These are phyloP conservation scores for Dynastes grantii DNA, from an alignment of 2,888 invertebrate genomes.

Conservation along the genomic window DNA sequence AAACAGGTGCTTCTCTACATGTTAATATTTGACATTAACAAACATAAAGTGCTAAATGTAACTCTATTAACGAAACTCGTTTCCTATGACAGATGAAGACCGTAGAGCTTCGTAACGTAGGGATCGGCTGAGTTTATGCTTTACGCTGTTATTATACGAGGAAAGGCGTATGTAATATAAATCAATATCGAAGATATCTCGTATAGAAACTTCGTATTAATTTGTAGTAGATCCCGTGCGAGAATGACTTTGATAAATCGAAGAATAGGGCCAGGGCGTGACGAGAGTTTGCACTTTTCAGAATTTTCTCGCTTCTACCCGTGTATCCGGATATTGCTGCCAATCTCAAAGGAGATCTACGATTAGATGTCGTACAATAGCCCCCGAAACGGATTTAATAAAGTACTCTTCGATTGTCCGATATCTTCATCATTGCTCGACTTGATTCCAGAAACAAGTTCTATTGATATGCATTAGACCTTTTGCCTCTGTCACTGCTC, in stretches of 20 bases:
- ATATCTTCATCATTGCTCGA: slow-evolving; percentile 66
- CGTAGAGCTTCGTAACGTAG: slow-evolving; percentile 3
- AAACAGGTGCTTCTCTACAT: slow-evolving; percentile 50
- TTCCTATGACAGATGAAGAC: slow-evolving; percentile 33
- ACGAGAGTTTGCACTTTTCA: slow-evolving; percentile 21
- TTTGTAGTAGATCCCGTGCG: slow-evolving; percentile 9
- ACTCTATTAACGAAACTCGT: slow-evolving; percentile 49
- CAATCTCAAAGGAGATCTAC: slow-evolving; percentile 68
- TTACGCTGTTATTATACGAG: background rate
- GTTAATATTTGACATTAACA: slow-evolving; percentile 52
- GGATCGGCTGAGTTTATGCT: background rate
- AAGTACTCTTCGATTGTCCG: slow-evolving; percentile 69
- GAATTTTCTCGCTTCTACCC: slow-evolving; percentile 57
- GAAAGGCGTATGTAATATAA: background rate
- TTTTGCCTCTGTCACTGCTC: slow-evolving; percentile 60
- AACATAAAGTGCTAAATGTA: slow-evolving; percentile 50
- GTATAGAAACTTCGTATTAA: background rate
- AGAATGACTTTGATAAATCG: slow-evolving; percentile 18
- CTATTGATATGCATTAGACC: slow-evolving; percentile 69
- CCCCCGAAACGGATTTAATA: slow-evolving; percentile 69
- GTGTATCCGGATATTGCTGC: slow-evolving; percentile 72
- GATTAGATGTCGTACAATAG: slow-evolving; percentile 70
- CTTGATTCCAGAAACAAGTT: slow-evolving; percentile 60
- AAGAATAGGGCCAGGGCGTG: background rate
- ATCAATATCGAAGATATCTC: background rate